Base-by-base conservation (phyloP, 2,113 vertebrate species). In the Fulica atra region DNA sequence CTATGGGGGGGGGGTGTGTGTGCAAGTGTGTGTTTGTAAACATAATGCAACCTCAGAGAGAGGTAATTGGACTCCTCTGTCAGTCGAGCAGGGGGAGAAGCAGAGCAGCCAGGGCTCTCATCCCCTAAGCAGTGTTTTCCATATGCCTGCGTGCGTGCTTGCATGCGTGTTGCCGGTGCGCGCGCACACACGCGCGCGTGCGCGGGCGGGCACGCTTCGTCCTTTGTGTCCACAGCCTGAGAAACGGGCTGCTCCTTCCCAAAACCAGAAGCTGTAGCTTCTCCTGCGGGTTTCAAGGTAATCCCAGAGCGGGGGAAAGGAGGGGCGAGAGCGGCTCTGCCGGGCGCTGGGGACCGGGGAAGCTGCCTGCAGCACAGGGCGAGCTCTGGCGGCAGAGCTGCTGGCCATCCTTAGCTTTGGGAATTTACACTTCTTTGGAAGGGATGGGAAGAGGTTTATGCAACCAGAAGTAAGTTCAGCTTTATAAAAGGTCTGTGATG, bases 401-500 rank as follows among this genome's bases (percentile, higher is more conserved):
- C 42, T 53, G 4, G 1, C 50, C 0, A 0, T 13, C 35, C 40
- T 33, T n/a, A 44, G 7, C 40, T 91, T 80, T 8, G 11, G 42
- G 46, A 70, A 83, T 86, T 88, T 73, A 73, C 59, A 59, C 9
- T 2, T 81, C 44, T 89, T 85, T 77, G 73, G 59, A 73, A 81
- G 63, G 25, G 23, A 14, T 21, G 26, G 28, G 26, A 16, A 25
- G 29, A 28, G 31, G 25, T 82, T 92, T 96, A 70, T 82, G 84
- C 63, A 89, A 73, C 59, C 61, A 94, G 63, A 95, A 95, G 28
- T 74, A 89, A 94, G 48, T 83, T 87, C 72, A 91, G 73, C 74
- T 96, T 86, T 95, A 96, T 78, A 95, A 97, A 95, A 96, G 69
- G 70, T 92, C 90, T 90, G 92, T 79, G 95, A 95, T 97, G 96